Evolutionary conservation across 2,888 invertebrate genomes (phyloP), one percentile per base, ranked within the genome.

Genomic region (Rhagium mordax): DNA sequence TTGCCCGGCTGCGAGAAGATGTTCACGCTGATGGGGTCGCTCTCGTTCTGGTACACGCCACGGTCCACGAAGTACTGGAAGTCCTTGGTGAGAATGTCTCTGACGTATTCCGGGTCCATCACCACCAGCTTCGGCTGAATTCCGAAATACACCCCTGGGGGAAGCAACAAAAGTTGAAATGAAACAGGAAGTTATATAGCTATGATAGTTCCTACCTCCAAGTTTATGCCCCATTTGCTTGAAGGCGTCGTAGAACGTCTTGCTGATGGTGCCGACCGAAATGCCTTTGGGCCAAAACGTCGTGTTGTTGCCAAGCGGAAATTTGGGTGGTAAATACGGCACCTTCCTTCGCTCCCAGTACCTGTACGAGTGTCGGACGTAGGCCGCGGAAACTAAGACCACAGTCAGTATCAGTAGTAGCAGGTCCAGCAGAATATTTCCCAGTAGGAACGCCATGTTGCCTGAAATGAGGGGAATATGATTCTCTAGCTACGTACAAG

Each of bases 41-140:
- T 70, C 48, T 82, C 76, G 66, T 79, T 81, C 51, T 76, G 64
- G 55, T 81, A 79, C 8, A 83, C 53, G 0, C 82, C 83, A 15
- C 84, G 77, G 64, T 83, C 80, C 4, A 77, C 78, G 69, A 86
- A 86, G 69, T 81, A 64, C 1, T 71, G 69, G 70, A 85, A 86
- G 69, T 86, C 85, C 64, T 79, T 83, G 4, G 79, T 78, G n/a
- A 85, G 51, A n/a, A 86, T 75, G 20, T 77, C 72, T 68, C 80
- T 81, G 20, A 84, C 77, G 16, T 82, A 66, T 2, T 82, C 81
- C 3, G 84, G 82, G 69, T 85, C 83, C 1, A 82, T 27, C 2
- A 85, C 18, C 0, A 86, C 69, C 13, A 85, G 60, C 13, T 75
- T 61, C 0, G 85, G 85, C 16, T 78, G 64, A 8, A 78, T 21